These are phyloP conservation scores for Callithrix jacchus DNA, from an alignment of 2,113 vertebrate genomes.

Conservation along the genomic window DNA sequence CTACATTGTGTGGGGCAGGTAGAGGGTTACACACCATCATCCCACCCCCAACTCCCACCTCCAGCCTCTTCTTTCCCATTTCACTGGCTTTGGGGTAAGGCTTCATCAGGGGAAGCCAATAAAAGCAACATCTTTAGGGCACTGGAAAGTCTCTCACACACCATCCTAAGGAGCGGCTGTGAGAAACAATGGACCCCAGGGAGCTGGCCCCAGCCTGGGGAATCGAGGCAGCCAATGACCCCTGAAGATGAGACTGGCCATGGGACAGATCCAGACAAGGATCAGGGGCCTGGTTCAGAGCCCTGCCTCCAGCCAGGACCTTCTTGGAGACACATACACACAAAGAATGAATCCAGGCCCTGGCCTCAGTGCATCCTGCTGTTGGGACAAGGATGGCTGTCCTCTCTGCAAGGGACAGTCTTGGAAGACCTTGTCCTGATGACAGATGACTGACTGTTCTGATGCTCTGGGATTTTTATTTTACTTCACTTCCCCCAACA, in stretches of 20 bases:
- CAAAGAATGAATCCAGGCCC: background rate
- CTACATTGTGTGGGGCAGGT: background rate
- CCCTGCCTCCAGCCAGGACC: background rate
- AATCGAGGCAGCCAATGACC: background rate
- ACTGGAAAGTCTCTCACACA: background rate
- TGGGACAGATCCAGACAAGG: background rate
- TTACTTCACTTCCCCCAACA: constrained; percentile 32
- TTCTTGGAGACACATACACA: background rate
- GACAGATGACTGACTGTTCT: background rate
- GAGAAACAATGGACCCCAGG: background rate
- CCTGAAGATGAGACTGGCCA: background rate
- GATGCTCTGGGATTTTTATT: constrained; percentile 18
- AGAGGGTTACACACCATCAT: background rate
- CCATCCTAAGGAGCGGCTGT: background rate
- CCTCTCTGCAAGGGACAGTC: background rate
- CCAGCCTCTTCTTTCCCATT: background rate
- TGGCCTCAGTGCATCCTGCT: background rate
- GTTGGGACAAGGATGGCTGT: background rate
- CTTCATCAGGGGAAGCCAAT: background rate
- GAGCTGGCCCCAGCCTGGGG: background rate
- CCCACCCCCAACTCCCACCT: background rate
- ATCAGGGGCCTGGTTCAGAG: background rate
- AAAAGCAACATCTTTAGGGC: background rate
- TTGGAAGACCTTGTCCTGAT: background rate
- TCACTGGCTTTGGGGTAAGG: background rate